A percentile compares a stretch with the other conserved stretches of the same genome.
Conservation (phyloP, 2,888 invertebrate genomes). For the Hybos culiciformis region DNA sequence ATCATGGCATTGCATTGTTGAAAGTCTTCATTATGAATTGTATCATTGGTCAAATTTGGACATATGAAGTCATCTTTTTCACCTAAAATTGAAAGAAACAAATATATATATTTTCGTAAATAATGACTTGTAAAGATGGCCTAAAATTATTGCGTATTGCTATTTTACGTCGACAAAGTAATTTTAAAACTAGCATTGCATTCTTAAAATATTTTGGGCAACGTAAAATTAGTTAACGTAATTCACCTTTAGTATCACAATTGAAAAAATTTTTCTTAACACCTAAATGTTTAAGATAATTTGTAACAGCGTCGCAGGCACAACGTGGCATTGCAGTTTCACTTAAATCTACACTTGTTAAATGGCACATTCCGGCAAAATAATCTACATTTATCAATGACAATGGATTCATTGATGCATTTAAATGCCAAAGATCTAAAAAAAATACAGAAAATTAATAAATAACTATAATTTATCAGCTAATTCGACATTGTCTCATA, state of each 20-base stretch:
- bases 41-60: background rate
- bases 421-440: constrained; percentile 41
- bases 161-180: no score
- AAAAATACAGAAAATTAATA: constrained; percentile 3
- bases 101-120: background rate
- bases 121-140: background rate
- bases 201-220: background rate
- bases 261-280: constrained; percentile 26
- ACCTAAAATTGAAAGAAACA: background rate
- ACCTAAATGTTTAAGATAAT: constrained; percentile 24
- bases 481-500: constrained; percentile 15
- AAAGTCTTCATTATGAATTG: background rate
- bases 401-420: constrained; percentile 48
- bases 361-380: constrained; percentile 47
- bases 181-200: no score
- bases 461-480: background rate
- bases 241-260: constrained; percentile 25
- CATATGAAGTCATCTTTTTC: background rate
- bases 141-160: no score
- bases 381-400: constrained; percentile 34
- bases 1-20: background rate
- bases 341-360: constrained; percentile 42
- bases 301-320: constrained; percentile 27
- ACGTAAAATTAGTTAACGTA: background rate
- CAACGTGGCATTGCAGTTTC: constrained; percentile 24